These are phyloP conservation scores for Atopsyche davidsoni DNA, from an alignment of 1,140 invertebrate species.

Conservation along the genomic window DNA sequence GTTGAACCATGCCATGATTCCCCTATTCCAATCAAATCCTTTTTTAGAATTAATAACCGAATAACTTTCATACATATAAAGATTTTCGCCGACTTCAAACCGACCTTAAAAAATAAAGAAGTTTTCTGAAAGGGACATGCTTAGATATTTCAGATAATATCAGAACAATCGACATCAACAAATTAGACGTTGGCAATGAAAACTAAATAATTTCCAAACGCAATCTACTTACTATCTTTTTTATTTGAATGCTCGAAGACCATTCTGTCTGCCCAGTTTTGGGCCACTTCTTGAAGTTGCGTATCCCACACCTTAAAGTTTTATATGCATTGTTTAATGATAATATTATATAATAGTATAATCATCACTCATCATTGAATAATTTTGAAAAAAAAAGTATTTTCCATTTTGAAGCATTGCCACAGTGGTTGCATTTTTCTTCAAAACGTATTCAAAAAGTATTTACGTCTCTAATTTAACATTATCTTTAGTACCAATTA, in stretches of 20 bases:
- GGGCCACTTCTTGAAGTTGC: constrained; percentile 4
- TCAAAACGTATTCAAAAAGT: not conserved
- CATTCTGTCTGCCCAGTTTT: constrained; percentile 9
- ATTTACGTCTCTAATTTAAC: not conserved
- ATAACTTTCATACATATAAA: constrained; percentile 9
- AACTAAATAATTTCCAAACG: too few relatives aligned
- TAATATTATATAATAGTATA: not conserved
- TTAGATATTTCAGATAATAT: not conserved
- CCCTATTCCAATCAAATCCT: constrained; percentile 15
- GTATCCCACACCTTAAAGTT: constrained; percentile 3
- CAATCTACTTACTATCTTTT: constrained; percentile 2
- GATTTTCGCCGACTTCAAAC: constrained; percentile 23
- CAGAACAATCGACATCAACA: not conserved
- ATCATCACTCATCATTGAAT: not conserved
- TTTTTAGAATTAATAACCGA: not conserved
- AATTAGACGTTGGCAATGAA: not conserved
- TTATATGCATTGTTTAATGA: not conserved
- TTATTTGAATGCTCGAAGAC: constrained; percentile 1
- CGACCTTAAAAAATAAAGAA: constrained; percentile 13
- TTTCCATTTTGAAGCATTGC: not conserved
- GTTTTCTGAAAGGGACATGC: not conserved
- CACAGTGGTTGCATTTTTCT: not conserved
- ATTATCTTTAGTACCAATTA: not conserved
- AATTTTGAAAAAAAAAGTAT: not conserved
- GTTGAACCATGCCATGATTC: constrained; percentile 18